Conservation (phyloP, 2,113 vertebrate genomes). For the Percopsis transmontana region DNA sequence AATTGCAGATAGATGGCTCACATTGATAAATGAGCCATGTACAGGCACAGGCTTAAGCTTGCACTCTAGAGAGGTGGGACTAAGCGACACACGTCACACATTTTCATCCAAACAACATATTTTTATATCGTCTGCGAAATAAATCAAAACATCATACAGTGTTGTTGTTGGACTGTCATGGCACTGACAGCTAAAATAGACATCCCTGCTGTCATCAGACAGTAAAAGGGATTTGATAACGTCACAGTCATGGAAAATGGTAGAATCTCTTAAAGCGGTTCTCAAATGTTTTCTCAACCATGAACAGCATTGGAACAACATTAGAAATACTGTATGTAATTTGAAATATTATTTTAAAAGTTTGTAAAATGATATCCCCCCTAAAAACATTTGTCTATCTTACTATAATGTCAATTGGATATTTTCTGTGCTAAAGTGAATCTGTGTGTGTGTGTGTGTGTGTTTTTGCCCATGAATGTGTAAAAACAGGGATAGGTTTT, state of each 20-base stretch:
- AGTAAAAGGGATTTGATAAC: conserved; percentile 12
- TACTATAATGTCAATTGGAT: background rate
- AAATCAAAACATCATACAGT: conserved; percentile 33
- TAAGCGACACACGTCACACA: conserved; percentile 8
- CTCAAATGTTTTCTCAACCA: too few species aligned
- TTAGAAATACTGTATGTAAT: too few species aligned
- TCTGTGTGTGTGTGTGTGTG: conserved; percentile 10
- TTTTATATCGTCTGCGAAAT: conserved; percentile 37
- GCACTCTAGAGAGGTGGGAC: background rate
- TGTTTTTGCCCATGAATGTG: background rate
- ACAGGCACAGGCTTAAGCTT: too few species aligned
- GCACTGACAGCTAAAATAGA: conserved; percentile 30
- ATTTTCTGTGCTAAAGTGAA: background rate
- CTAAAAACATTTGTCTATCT: background rate
- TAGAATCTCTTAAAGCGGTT: too few species aligned
- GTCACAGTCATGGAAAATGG: conserved; percentile 11
- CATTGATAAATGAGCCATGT: background rate
- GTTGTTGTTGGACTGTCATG: conserved; percentile 26
- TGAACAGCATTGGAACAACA: background rate
- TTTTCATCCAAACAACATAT: conserved; percentile 24
- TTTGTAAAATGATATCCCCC: background rate
- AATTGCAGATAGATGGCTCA: conserved; percentile 7
- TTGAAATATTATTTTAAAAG: too few species aligned
- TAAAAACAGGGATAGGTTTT: conserved; percentile 46
- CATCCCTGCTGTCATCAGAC: conserved; percentile 38